phyloP scores from a whole-genome alignment of 1,140 invertebrate genomes.

The Antheraea pernyi region DNA sequence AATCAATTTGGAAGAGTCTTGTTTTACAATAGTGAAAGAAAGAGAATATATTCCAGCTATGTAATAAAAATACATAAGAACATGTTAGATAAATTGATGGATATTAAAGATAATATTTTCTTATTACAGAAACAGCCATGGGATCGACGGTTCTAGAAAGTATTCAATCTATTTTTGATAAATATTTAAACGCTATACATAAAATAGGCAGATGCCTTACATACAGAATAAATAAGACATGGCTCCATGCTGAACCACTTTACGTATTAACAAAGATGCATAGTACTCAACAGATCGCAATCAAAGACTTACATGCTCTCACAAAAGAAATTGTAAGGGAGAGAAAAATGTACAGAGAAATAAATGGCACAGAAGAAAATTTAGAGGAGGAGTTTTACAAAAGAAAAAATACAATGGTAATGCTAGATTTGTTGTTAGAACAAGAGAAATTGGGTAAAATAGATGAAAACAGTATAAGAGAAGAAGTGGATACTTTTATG shows the following conservation, averaged over 20 bases:
- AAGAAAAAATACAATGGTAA: too few species aligned
- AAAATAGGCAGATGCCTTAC: constrained; percentile 31
- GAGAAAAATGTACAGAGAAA: constrained; percentile 34
- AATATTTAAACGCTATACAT: constrained; percentile 53
- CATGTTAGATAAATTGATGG: too few species aligned
- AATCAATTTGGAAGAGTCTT: too few species aligned
- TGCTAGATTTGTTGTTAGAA: too few species aligned
- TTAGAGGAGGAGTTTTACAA: constrained; percentile 21
- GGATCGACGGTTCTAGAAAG: constrained; percentile 40
- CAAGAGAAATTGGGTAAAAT: too few species aligned
- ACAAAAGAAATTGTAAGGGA: constrained; percentile 78
- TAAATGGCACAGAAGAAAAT: constrained; percentile 15
- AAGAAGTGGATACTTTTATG: too few species aligned
- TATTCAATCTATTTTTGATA: constrained; percentile 29
- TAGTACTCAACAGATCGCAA: constrained; percentile 65
- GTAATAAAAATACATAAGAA: too few species aligned
- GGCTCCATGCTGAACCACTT: neutral
- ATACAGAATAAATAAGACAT: constrained; percentile 13
- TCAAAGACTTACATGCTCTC: constrained; percentile 83
- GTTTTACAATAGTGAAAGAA: too few species aligned
- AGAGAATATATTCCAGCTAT: too few species aligned
- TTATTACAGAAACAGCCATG: constrained; percentile 56
- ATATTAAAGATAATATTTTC: too few species aligned
- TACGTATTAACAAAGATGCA: constrained; percentile 40
- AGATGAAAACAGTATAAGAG: too few species aligned